Evolutionary conservation across 2,888 invertebrate species (phyloP).

Genomic region (Hofmannophila pseudospretella): DNA sequence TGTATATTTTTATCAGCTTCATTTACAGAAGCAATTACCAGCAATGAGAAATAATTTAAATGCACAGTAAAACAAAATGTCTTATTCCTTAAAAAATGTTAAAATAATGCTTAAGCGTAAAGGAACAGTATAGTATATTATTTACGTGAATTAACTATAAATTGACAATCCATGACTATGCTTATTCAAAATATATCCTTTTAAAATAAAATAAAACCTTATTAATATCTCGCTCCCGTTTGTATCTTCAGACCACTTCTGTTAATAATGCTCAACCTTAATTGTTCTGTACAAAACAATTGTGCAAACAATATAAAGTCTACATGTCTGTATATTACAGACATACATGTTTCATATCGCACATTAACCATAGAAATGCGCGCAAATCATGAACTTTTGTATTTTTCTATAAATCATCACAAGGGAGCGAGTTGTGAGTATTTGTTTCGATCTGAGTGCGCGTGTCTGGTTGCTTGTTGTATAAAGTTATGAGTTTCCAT

Average conservation of each 20-base stretch:
- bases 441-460: slow-evolving; percentile 13
- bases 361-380: neutral
- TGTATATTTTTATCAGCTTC: too few relatives aligned
- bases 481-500: slow-evolving; percentile 2
- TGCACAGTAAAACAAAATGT: too few relatives aligned
- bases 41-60: too few relatives aligned
- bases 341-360: too few relatives aligned
- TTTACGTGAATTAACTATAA: too few relatives aligned
- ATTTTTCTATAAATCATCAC: neutral
- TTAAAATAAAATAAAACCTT: neutral
- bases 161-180: too few relatives aligned
- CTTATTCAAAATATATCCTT: slow-evolving; percentile 5
- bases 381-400: neutral
- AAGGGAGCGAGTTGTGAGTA: slow-evolving; percentile 1
- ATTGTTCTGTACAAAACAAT: neutral
- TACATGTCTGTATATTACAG: too few relatives aligned
- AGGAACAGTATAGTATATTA: too few relatives aligned
- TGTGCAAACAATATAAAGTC: neutral
- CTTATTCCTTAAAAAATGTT: too few relatives aligned
- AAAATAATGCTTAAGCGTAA: too few relatives aligned
- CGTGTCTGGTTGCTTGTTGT: slow-evolving; percentile 1
- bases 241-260: neutral
- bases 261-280: neutral
- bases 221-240: slow-evolving; percentile 5
- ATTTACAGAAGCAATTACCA: too few relatives aligned